These are phyloP conservation scores for Yasuhikotakia modesta DNA, from an alignment of 2,797 vertebrate species.

Conservation along the genomic window DNA sequence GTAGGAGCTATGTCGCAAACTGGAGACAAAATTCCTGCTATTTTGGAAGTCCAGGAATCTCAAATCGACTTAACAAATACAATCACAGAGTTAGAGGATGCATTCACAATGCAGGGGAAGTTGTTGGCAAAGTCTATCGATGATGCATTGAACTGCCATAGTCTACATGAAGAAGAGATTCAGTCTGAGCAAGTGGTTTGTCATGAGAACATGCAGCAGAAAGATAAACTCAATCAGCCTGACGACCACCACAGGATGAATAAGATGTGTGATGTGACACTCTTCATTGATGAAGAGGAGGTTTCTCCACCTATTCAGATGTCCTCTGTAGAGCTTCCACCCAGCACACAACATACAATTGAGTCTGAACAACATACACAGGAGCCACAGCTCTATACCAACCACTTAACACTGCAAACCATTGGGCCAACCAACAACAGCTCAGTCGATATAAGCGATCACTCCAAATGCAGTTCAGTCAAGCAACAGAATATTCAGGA, in stretches of 20 bases:
- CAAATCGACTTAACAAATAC: conserved; percentile 87
- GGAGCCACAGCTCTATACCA: conserved; percentile 84
- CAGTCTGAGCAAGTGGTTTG: conserved; percentile 75
- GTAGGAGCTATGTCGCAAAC: conserved; percentile 79
- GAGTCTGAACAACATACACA: conserved; percentile 87
- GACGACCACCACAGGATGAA: conserved; percentile 82
- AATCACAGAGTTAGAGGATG: conserved; percentile 95
- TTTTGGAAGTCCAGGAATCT: conserved; percentile 79
- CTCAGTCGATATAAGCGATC: conserved; percentile 89
- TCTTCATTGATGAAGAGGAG: conserved; percentile 97
- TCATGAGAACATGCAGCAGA: conserved; percentile 75
- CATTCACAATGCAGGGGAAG: conserved; percentile 95
- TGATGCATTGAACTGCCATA: conserved; percentile 93
- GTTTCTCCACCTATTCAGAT: conserved; percentile 84
- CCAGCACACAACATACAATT: too few relatives aligned
- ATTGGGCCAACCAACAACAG: conserved; percentile 93
- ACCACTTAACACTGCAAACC: conserved; percentile 89
- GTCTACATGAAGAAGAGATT: conserved; percentile 87
- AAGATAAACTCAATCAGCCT: conserved; percentile 75
- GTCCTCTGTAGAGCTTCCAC: conserved; percentile 80
- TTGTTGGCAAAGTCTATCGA: conserved; percentile 96
- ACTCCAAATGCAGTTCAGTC: conserved; percentile 84
- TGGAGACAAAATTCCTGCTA: conserved; percentile 76
- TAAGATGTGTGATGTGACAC: conserved; percentile 91
- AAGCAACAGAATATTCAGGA: conserved; percentile 84